A percentile compares a stretch with the other conserved stretches of the same genome.
phyloP scores from a whole-genome alignment of 2,797 vertebrate species.

The Monodelphis domestica region DNA sequence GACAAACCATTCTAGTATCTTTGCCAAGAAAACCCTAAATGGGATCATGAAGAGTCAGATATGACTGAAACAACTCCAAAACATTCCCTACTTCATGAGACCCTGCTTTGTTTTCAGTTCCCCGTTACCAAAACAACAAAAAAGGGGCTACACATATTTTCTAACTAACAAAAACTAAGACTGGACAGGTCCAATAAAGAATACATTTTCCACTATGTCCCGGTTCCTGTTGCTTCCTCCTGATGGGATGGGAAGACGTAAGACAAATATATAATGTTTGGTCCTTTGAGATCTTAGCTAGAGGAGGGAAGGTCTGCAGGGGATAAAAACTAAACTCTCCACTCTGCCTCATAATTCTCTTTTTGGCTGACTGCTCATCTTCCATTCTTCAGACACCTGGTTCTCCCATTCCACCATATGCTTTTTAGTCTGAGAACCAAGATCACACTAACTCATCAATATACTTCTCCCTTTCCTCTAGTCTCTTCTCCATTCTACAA shows the following conservation, averaged over 20 bases:
- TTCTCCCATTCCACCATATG: background rate
- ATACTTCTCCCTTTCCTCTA: background rate
- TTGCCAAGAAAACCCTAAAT: no score
- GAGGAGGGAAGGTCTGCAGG: background rate
- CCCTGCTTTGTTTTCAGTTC: background rate
- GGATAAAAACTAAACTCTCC: background rate
- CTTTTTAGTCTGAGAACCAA: background rate
- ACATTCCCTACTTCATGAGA: background rate
- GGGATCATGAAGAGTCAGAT: no score
- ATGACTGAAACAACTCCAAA: no score
- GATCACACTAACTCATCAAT: background rate
- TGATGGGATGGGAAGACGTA: background rate
- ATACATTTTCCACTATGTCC: background rate
- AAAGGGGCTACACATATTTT: background rate
- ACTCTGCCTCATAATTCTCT: background rate
- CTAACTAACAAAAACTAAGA: conserved; percentile 41
- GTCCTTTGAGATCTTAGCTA: background rate
- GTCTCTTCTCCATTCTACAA: background rate
- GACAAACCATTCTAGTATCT: no score
- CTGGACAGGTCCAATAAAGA: background rate
- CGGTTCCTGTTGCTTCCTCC: background rate
- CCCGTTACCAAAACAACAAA: background rate
- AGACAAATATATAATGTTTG: background rate
- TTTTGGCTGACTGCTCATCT: background rate
- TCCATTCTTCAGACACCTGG: background rate